These are phyloP conservation scores for Choreutis nemorana DNA, from an alignment of 2,888 invertebrate species.

Conservation along the genomic window DNA sequence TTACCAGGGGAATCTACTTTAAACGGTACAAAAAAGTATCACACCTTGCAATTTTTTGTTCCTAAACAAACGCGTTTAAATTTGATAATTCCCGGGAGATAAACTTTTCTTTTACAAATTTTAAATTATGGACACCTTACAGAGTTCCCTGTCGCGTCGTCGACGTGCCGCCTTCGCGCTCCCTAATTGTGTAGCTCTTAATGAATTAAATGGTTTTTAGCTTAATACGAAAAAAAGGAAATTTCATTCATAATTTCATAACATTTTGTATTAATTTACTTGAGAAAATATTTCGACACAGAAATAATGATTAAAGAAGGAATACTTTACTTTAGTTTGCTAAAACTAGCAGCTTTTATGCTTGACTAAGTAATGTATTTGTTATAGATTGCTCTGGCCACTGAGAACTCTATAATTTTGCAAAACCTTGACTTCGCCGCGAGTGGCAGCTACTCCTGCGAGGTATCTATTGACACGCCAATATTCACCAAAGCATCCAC, in stretches of 20 bases:
- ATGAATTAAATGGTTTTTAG: conserved; percentile 29
- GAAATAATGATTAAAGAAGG: too few relatives aligned
- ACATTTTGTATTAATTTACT: too few relatives aligned
- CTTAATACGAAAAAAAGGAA: conserved; percentile 11
- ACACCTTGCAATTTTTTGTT: too few relatives aligned
- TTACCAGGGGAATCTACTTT: too few relatives aligned
- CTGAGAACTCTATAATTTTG: conserved; percentile 74
- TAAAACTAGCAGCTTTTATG: too few relatives aligned
- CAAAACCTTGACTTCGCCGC: conserved; percentile 76
- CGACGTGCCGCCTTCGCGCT: conserved; percentile 13
- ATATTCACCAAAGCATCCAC: conserved; percentile 77
- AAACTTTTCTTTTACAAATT: conserved; percentile 12
- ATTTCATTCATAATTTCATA: too few relatives aligned
- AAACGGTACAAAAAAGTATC: too few relatives aligned
- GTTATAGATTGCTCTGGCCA: conserved; percentile 71
- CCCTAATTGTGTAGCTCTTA: conserved; percentile 29
- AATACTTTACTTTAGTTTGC: too few relatives aligned
- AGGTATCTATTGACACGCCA: conserved; percentile 76
- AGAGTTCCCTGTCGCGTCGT: conserved; percentile 16
- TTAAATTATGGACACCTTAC: conserved; percentile 19
- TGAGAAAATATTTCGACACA: too few relatives aligned
- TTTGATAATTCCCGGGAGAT: too few relatives aligned
- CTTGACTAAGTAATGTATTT: conserved; percentile 8
- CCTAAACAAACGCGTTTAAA: too few relatives aligned
- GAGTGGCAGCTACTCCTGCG: conserved; percentile 76